These are phyloP conservation scores for Campoletis sonorensis DNA, from an alignment of 1,140 invertebrate species.

Conservation along the genomic window DNA sequence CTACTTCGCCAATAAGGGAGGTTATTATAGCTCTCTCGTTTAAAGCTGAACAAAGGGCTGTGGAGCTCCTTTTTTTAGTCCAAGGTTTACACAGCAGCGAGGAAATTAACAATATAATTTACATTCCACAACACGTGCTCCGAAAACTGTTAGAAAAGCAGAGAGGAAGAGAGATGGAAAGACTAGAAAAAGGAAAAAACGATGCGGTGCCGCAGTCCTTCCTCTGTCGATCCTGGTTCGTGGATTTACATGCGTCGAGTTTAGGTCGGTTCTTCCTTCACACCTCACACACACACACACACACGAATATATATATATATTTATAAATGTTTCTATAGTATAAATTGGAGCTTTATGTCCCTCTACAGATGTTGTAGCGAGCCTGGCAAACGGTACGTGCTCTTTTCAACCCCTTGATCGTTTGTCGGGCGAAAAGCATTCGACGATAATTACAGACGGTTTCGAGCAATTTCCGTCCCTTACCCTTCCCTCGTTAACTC, in stretches of 20 bases:
- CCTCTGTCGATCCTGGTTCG: background rate
- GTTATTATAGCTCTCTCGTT: slow-evolving; percentile 33
- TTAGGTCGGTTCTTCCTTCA: background rate
- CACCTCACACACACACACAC: background rate
- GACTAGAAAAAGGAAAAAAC: background rate
- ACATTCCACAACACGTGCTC: slow-evolving; percentile 50
- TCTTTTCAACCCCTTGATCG: slow-evolving; percentile 34
- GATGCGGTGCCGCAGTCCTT: background rate
- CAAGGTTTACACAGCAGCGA: background rate
- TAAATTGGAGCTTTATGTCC: slow-evolving; percentile 21
- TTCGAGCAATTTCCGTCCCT: slow-evolving; percentile 41
- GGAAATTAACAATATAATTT: slow-evolving; percentile 60
- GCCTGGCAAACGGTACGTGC: slow-evolving; percentile 1
- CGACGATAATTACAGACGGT: slow-evolving; percentile 45
- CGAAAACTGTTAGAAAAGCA: background rate
- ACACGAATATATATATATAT: background rate
- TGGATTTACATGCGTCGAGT: background rate
- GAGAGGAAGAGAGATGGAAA: background rate
- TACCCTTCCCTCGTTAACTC: slow-evolving; percentile 20
- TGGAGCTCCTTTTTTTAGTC: slow-evolving; percentile 14
- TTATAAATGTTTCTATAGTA: no score
- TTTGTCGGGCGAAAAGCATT: slow-evolving; percentile 15
- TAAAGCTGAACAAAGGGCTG: slow-evolving; percentile 27
- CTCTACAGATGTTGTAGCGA: background rate
- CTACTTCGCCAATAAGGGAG: background rate